Evolutionary conservation across 2,888 invertebrate genomes (phyloP).

Genomic region (Pecten maximus): DNA sequence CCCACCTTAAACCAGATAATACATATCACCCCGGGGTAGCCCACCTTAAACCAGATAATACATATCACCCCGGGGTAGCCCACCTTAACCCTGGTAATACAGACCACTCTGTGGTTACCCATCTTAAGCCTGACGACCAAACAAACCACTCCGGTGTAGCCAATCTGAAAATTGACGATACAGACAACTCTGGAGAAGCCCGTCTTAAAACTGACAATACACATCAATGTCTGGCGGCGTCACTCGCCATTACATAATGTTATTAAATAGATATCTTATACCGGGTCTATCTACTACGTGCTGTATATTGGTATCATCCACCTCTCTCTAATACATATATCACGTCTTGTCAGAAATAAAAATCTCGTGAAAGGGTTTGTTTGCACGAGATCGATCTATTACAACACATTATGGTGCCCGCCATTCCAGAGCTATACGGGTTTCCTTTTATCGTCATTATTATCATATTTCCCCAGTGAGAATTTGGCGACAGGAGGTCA

Average conservation of each 20-base stretch:
- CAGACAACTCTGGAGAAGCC: not conserved
- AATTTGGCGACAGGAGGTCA: conserved; percentile 6
- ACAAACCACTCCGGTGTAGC: too few relatives aligned
- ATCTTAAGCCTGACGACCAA: too few relatives aligned
- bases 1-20: too few relatives aligned
- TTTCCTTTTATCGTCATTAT: not conserved
- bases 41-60: too few relatives aligned
- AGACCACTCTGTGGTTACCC: too few relatives aligned
- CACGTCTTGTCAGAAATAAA: not conserved
- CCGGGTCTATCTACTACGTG: not conserved
- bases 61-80: too few relatives aligned
- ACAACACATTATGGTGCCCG: not conserved
- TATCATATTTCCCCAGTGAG: conserved; percentile 7
- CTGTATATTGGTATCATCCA: not conserved
- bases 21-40: too few relatives aligned
- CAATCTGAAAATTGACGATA: too few relatives aligned
- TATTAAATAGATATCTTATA: not conserved
- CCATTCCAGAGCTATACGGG: not conserved
- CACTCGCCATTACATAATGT: not conserved
- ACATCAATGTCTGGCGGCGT: not conserved
- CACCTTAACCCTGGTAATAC: too few relatives aligned
- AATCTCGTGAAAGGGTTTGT: not conserved
- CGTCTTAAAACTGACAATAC: not conserved
- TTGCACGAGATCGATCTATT: not conserved
- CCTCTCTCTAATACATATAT: not conserved